Evolutionary conservation across 2,113 vertebrate species (phyloP).

Genomic region (Machaerirhynchus nigripectus): DNA sequence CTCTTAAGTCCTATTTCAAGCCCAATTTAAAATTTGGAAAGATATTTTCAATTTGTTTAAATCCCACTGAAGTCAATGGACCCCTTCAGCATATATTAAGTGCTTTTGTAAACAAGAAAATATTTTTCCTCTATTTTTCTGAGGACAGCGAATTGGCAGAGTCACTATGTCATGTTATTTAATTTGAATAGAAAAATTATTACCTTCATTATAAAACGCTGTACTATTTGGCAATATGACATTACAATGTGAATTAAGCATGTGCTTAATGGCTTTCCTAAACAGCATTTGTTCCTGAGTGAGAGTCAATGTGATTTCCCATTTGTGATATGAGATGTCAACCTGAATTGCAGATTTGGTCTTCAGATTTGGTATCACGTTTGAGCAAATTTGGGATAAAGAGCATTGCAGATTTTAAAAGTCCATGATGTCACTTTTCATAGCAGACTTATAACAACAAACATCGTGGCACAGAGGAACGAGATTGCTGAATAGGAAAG

Average conservation of each 20-base stretch:
- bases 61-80: background rate
- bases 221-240: background rate
- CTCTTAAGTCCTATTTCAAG: background rate
- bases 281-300: background rate
- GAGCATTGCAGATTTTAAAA: background rate
- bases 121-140: background rate
- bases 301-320: background rate
- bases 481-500: background rate
- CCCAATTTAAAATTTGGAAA: background rate
- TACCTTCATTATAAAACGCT: background rate
- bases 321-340: background rate
- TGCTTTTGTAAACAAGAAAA: background rate
- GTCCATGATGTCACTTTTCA: background rate
- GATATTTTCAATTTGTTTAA: background rate
- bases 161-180: background rate
- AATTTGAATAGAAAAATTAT: background rate
- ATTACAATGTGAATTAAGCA: background rate
- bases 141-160: background rate
- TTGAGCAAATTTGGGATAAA: background rate
- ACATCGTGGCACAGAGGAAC: background rate
- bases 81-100: background rate
- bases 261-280: background rate
- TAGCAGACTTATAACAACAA: background rate
- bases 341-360: background rate
- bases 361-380: background rate